Percentiles rank a stretch among this genome's conserved stretches.
Conservation (phyloP, 2,888 invertebrate genomes). For the Chironomus riparius region DNA sequence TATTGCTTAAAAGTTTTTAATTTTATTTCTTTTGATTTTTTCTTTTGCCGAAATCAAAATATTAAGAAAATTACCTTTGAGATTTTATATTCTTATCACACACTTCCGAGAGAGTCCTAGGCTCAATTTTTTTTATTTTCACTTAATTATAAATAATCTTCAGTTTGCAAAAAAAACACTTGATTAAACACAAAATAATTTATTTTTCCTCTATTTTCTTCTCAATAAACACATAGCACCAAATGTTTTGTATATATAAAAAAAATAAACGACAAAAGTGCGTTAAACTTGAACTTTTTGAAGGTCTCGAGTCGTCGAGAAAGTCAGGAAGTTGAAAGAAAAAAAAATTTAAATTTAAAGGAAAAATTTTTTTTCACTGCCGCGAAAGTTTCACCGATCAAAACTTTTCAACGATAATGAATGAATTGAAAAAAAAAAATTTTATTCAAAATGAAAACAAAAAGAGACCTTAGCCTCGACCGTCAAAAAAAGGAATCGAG, state of each 20-base stretch:
- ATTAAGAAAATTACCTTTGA: too few relatives aligned
- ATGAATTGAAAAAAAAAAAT: neutral
- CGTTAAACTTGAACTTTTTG: neutral
- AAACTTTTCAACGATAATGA: slow-evolving; percentile 5
- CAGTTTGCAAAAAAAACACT: neutral
- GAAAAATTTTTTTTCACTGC: neutral
- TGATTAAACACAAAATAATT: neutral
- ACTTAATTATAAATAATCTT: too few relatives aligned
- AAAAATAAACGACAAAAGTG: neutral
- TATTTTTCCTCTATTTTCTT: neutral
- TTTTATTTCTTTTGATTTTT: too few relatives aligned
- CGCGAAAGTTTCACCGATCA: neutral
- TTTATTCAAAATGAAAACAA: neutral
- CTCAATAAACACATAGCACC: neutral
- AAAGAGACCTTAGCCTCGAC: slow-evolving; percentile 18
- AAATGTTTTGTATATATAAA: neutral
- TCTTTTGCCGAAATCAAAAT: too few relatives aligned
- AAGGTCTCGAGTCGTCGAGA: neutral
- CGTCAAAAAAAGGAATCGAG: slow-evolving; percentile 8
- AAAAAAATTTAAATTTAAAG: neutral
- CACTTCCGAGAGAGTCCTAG: too few relatives aligned
- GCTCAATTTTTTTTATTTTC: too few relatives aligned
- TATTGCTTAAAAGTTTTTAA: too few relatives aligned
- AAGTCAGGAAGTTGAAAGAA: neutral
- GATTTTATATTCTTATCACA: too few relatives aligned